Conservation (phyloP, 2,888 invertebrate genomes). For the Acanthosepion pharaonis region DNA sequence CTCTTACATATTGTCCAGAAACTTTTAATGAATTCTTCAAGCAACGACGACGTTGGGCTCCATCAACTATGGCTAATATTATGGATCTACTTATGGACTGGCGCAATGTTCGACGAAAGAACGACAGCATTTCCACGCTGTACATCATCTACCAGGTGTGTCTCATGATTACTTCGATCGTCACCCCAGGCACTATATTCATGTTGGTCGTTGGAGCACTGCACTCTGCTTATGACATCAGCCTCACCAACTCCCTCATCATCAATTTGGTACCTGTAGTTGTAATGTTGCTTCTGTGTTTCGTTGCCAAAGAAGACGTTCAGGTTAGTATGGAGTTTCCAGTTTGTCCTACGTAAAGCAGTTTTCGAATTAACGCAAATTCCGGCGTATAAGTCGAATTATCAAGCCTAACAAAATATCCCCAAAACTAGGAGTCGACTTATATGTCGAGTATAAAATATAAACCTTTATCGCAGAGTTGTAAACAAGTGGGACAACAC, state of each 20-base stretch:
- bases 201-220: conserved; percentile 82
- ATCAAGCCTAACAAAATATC: too few relatives aligned
- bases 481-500: too few relatives aligned
- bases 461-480: too few relatives aligned
- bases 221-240: conserved; percentile 76
- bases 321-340: conserved; percentile 80
- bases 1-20: conserved; percentile 97
- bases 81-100: conserved; percentile 56
- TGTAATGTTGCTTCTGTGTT: conserved; percentile 66
- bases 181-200: conserved; percentile 86
- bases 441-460: too few relatives aligned
- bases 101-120: conserved; percentile 49
- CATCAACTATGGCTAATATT: conserved; percentile 64
- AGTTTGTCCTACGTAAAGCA: not conserved
- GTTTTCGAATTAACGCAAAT: too few relatives aligned
- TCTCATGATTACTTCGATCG: conserved; percentile 84
- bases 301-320: conserved; percentile 59
- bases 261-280: conserved; percentile 67
- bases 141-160: conserved; percentile 60
- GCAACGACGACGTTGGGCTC: conserved; percentile 62
- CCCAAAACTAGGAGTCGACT: too few relatives aligned
- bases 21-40: conserved; percentile 83
- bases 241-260: conserved; percentile 76
- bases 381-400: too few relatives aligned
- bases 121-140: conserved; percentile 55